These are phyloP conservation scores for Diphyllodes magnificus DNA, from an alignment of 2,113 vertebrate species.

Conservation along the genomic window DNA sequence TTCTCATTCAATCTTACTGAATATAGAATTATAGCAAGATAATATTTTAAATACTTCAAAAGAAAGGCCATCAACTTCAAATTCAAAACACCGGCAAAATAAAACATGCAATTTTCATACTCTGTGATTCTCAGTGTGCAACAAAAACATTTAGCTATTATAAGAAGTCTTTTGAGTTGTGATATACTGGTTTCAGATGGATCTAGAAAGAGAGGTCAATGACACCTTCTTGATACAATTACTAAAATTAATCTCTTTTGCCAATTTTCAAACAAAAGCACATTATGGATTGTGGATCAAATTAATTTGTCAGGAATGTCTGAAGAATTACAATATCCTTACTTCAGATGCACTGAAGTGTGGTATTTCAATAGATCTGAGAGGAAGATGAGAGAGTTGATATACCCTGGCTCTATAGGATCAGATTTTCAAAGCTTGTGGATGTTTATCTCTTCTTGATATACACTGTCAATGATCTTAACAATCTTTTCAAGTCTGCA, in stretches of 20 bases:
- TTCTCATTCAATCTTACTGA: constrained; percentile 54
- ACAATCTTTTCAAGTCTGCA: not conserved
- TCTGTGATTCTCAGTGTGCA: constrained; percentile 27
- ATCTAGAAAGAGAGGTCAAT: constrained; percentile 43
- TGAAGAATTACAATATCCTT: not conserved
- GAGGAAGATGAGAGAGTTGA: not conserved
- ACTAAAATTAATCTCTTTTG: constrained; percentile 1
- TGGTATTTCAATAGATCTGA: not conserved
- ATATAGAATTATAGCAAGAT: constrained; percentile 55
- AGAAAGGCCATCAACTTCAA: constrained; percentile 63
- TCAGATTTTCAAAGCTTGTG: not conserved
- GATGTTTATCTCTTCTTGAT: not conserved
- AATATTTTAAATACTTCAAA: constrained; percentile 63
- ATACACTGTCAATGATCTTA: not conserved
- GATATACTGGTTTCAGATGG: constrained; percentile 36
- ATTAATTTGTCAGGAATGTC: not conserved
- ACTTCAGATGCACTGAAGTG: not conserved
- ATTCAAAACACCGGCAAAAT: constrained; percentile 66
- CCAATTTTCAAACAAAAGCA: constrained; percentile 1
- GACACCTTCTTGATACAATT: constrained; percentile 18
- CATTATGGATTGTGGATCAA: not conserved
- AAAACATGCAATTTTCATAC: constrained; percentile 53
- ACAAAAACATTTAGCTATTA: constrained; percentile 43
- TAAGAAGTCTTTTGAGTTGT: constrained; percentile 51
- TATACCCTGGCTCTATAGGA: not conserved